Evolutionary conservation across 2,888 invertebrate genomes (phyloP).

Genomic region (Perdita meconis): DNA sequence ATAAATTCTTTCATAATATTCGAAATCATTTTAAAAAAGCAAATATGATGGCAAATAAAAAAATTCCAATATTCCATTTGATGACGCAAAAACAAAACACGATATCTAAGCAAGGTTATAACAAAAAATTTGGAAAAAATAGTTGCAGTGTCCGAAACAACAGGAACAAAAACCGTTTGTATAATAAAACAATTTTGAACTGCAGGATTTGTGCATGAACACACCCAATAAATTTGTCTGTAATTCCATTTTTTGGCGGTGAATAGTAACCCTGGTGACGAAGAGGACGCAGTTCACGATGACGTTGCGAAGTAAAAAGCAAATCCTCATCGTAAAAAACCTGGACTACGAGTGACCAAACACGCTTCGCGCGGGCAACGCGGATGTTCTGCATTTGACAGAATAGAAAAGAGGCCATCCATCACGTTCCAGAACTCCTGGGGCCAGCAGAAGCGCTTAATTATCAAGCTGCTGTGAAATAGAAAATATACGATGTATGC

Average conservation of each 20-base stretch:
- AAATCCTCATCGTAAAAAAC: background rate
- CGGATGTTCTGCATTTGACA: conserved; percentile 3
- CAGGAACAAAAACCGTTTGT: background rate
- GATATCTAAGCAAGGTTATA: too few species aligned
- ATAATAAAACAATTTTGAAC: background rate
- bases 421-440: background rate
- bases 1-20: too few species aligned
- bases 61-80: too few species aligned
- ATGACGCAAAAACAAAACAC: too few species aligned
- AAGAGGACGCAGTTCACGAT: background rate
- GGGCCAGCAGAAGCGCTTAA: background rate
- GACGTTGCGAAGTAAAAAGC: conserved; percentile 1
- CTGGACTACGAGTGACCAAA: background rate
- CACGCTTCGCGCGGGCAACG: background rate
- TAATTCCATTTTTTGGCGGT: background rate
- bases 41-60: too few species aligned
- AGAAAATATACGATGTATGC: background rate
- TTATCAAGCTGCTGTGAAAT: background rate
- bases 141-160: background rate
- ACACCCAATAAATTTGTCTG: background rate
- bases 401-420: background rate
- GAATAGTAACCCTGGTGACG: conserved; percentile 1
- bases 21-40: too few species aligned
- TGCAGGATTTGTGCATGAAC: background rate
- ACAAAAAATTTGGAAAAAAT: background rate